Evolutionary conservation across 2,888 invertebrate genomes (phyloP).

Genomic region (Phyllotreta striolata): DNA sequence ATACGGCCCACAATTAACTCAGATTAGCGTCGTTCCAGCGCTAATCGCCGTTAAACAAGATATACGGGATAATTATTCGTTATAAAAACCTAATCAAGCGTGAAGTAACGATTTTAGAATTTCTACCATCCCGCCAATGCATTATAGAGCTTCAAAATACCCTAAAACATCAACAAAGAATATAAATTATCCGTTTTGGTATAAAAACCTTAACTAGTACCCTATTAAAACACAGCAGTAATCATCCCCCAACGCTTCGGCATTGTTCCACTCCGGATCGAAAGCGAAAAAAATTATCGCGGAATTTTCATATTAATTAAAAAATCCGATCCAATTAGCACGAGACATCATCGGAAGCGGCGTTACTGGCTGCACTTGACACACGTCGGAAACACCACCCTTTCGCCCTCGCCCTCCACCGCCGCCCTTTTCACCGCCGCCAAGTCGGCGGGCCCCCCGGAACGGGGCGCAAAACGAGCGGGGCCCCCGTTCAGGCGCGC

Average conservation of each 20-base stretch:
- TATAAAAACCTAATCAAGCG: slow-evolving; percentile 55
- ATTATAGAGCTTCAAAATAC: slow-evolving; percentile 45
- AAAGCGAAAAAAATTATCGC: slow-evolving; percentile 49
- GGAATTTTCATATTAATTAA: slow-evolving; percentile 63
- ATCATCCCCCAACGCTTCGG: slow-evolving; percentile 24
- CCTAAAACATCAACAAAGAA: no score
- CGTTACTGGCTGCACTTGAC: slow-evolving; percentile 60
- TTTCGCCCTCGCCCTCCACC: slow-evolving; percentile 25
- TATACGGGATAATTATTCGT: slow-evolving; percentile 58
- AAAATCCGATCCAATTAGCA: slow-evolving; percentile 63
- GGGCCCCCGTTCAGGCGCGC: slow-evolving; percentile 46
- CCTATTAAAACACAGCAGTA: no score
- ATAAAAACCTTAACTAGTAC: no score
- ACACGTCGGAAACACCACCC: slow-evolving; percentile 58
- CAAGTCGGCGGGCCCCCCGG: slow-evolving; percentile 36
- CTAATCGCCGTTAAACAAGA: slow-evolving; percentile 58
- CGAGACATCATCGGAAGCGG: slow-evolving; percentile 57
- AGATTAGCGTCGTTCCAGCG: slow-evolving; percentile 49
- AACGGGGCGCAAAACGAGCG: slow-evolving; percentile 32
- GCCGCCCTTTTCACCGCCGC: slow-evolving; percentile 43
- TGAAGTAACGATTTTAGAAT: slow-evolving; percentile 36
- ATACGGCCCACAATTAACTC: slow-evolving; percentile 40
- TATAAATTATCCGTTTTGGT: no score
- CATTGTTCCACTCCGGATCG: slow-evolving; percentile 33
- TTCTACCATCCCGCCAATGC: slow-evolving; percentile 54